These are phyloP conservation scores for cat (Felis catus) DNA, from an alignment of 2,113 vertebrate genomes.

Conservation along the genomic window F.catus_Fca126_mat1.0 CM031412.1:120910501-120911000, in stretches of 20 bases:
- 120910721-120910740: neutral
- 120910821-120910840: neutral
- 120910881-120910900: neutral
- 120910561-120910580: neutral
- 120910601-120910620: neutral
- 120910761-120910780: neutral
- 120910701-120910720: neutral
- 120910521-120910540: neutral
- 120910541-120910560: neutral
- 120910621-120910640: neutral
- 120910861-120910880: neutral
- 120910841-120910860: neutral
- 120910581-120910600: neutral
- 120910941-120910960: fast-evolving
- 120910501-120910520: neutral
- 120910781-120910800: neutral
- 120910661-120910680: neutral
- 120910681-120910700: neutral
- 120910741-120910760: neutral
- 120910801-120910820: neutral
- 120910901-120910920: neutral
- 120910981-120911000: neutral
- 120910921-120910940: neutral
- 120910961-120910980: neutral
- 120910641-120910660: neutral